Conservation (phyloP, 2,888 invertebrate species). For the Laspeyria flexula region DNA sequence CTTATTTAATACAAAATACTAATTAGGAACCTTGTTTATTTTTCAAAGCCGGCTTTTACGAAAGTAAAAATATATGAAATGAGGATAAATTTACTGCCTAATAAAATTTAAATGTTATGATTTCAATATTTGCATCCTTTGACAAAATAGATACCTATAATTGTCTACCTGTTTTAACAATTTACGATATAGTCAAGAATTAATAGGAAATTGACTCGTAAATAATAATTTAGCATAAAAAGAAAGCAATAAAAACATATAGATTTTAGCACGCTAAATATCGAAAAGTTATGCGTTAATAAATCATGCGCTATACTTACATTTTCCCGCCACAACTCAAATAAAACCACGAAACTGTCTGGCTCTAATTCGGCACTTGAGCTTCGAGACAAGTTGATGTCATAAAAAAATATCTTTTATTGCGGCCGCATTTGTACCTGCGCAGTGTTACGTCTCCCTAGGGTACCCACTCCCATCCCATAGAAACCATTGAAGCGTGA, state of each 20-base stretch:
- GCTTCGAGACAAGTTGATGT: conserved; percentile 53
- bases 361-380: conserved; percentile 40
- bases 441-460: conserved; percentile 64
- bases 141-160: no score
- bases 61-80: background rate
- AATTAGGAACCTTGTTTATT: conserved; percentile 7
- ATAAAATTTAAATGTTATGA: no score
- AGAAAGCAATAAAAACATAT: no score
- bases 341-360: background rate
- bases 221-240: no score
- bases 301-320: no score
- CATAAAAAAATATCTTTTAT: conserved; percentile 58
- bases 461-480: conserved; percentile 63
- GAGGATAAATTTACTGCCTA: background rate
- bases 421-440: conserved; percentile 67
- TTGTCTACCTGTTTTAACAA: no score
- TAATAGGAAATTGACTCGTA: no score
- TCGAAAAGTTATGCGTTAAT: no score
- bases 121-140: no score
- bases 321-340: background rate
- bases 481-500: conserved; percentile 72
- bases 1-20: conserved; percentile 25
- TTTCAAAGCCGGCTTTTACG: background rate
- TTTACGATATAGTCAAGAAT: no score
- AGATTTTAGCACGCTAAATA: no score